These are phyloP conservation scores for Diaprepes abbreviatus DNA, from an alignment of 2,888 invertebrate species.

Conservation along the genomic window DNA sequence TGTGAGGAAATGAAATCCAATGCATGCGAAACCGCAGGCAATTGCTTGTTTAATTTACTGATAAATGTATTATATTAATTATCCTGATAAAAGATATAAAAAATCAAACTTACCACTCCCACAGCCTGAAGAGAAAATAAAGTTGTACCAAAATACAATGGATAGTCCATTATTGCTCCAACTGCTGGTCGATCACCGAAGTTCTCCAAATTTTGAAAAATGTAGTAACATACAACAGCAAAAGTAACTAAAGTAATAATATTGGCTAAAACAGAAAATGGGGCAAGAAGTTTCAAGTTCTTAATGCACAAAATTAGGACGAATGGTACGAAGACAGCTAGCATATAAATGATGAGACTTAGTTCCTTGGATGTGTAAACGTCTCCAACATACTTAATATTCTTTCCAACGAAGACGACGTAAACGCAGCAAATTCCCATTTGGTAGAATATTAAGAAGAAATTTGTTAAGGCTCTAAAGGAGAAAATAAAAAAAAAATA, in stretches of 20 bases:
- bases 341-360: constrained; percentile 59
- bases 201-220: constrained; percentile 80
- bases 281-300: constrained; percentile 89
- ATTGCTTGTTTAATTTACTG: no score
- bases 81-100: no score
- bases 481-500: no score
- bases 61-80: no score
- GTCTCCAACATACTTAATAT: constrained; percentile 63
- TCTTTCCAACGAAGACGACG: constrained; percentile 68
- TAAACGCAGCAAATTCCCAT: constrained; percentile 92
- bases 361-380: constrained; percentile 54
- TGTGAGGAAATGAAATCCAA: no score
- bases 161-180: constrained; percentile 79
- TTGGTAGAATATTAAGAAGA: constrained; percentile 85
- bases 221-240: constrained; percentile 87
- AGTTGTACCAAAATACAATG: constrained; percentile 96
- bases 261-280: constrained; percentile 92
- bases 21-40: no score
- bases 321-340: constrained; percentile 72
- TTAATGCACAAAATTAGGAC: constrained; percentile 86
- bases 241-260: constrained; percentile 86
- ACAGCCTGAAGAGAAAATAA: constrained; percentile 97
- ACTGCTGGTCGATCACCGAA: constrained; percentile 75
- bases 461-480: constrained; percentile 72
- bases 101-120: constrained; percentile 83